Evolutionary conservation across 2,888 invertebrate species (phyloP).

Genomic region (Aphrophora alni): DNA sequence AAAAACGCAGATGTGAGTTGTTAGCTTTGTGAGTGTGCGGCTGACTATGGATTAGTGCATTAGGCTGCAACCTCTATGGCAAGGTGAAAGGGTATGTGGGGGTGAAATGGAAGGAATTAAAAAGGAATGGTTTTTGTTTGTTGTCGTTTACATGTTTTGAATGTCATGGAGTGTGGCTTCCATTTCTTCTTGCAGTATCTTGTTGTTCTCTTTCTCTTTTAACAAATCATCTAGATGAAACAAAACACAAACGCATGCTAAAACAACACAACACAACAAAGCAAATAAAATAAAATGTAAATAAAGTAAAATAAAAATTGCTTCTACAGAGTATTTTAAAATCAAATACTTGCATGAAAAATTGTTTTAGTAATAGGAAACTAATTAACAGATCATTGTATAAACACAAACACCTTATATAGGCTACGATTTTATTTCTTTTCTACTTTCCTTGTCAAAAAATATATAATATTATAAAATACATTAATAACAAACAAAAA

Average conservation of each 20-base stretch:
- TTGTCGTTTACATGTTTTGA: constrained; percentile 89
- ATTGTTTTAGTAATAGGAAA: no score
- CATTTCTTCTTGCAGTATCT: constrained; percentile 97
- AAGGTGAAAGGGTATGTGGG: not conserved
- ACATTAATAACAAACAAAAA: no score
- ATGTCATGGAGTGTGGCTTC: constrained; percentile 98
- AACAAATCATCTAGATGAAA: constrained; percentile 88
- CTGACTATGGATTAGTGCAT: constrained; percentile 18
- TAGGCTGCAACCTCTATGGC: constrained; percentile 17
- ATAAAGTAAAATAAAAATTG: constrained; percentile 40
- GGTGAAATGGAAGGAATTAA: not conserved
- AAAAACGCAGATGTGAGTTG: not conserved
- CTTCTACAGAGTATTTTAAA: constrained; percentile 2
- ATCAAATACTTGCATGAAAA: no score
- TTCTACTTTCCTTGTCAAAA: no score
- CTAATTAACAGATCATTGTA: no score
- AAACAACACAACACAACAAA: constrained; percentile 42
- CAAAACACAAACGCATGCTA: constrained; percentile 41
- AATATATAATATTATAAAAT: no score
- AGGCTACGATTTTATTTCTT: no score
- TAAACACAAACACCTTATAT: no score
- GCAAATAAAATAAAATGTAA: constrained; percentile 44
- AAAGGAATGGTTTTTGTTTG: constrained; percentile 45
- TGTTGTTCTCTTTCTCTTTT: constrained; percentile 94
- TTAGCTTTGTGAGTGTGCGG: constrained; percentile 27